Base-by-base conservation (phyloP, 2,888 invertebrate genomes). In the Plemyria rubiginata region DNA sequence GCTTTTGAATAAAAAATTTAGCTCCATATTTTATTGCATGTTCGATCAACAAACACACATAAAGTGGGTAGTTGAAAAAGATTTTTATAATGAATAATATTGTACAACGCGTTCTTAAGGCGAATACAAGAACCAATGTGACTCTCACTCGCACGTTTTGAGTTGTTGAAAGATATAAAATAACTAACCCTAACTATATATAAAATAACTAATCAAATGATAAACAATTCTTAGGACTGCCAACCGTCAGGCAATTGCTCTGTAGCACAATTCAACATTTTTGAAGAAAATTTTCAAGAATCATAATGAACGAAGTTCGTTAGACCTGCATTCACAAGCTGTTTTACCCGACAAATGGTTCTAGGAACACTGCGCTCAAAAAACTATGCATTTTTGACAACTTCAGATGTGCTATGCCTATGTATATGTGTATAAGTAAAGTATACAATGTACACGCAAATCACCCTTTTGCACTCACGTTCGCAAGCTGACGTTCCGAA, bases 401-500 rank as follows among this genome's bases (percentile, higher is more conserved):
- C 45, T 65, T 32, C 55, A 38, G 13, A 11, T 43, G 4, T 38
- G 45, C 22, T 32, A 15, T 40, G 9, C 38, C 58, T 59, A 41
- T 45, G 40, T 45, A 11, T 16, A 38, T 38, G 8, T 2, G 36
- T 54, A 43, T 51, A 57, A n/a, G n/a, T n/a, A n/a, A n/a, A n/a
- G n/a, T 12, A 41, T 62, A 58, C 38, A 45, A 51, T 53, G 50
- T 48, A 46, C 57, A 60, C 56, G 53, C 49, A 45, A 54, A 65
- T 66, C 53, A 57, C 62, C 65, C 65, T 66, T 64, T 60, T 66
- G 65, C 64, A 54, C 60, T 66, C 65, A 15, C 63, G 60, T 62
- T 66, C 16, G 63, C 71, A 71, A 71, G 70, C 68, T 70, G 70
- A 68, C 75, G 77, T 56, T 66, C 67, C 66, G 64, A 68, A 60